Evolutionary conservation across 1,140 invertebrate species (phyloP).

Genomic region (Trichoplusia ni): DNA sequence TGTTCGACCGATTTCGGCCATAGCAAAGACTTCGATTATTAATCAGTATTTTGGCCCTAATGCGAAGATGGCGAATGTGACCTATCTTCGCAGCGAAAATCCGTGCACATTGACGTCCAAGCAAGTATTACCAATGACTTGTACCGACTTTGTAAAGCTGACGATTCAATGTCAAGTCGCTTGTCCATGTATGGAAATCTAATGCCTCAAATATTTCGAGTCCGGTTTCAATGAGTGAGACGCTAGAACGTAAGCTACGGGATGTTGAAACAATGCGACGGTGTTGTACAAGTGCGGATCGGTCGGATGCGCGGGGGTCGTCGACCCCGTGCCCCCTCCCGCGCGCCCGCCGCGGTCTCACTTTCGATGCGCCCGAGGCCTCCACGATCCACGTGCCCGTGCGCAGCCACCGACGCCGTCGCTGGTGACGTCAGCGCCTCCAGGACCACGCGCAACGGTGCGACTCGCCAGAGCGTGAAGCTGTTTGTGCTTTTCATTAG

Average conservation of each 20-base stretch:
- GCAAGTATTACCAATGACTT: too few relatives aligned
- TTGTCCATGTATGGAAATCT: conserved; percentile 11
- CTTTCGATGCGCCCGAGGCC: conserved; percentile 78
- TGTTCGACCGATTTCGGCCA: too few relatives aligned
- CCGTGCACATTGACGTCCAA: too few relatives aligned
- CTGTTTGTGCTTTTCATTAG: conserved; percentile 69
- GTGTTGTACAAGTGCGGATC: conserved; percentile 74
- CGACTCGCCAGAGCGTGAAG: conserved; percentile 54
- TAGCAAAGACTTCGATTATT: too few relatives aligned
- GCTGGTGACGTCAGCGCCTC: conserved; percentile 68
- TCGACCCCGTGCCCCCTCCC: conserved; percentile 58
- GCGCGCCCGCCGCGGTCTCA: conserved; percentile 61
- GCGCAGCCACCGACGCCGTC: conserved; percentile 51
- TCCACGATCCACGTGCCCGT: conserved; percentile 69
- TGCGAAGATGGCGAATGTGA: too few relatives aligned
- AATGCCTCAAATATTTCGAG: conserved; percentile 36
- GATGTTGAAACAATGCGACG: conserved; percentile 71
- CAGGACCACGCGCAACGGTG: conserved; percentile 56
- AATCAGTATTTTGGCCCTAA: too few relatives aligned
- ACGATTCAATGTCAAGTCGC: conserved; percentile 21
- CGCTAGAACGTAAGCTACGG: conserved; percentile 47
- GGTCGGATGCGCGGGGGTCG: conserved; percentile 70
- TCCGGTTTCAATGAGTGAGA: conserved; percentile 45
- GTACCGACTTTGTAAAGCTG: neutral
- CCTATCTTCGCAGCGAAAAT: too few relatives aligned